Evolutionary conservation across 2,113 vertebrate genomes (phyloP).

Genomic region (Bujurquina vittata): DNA sequence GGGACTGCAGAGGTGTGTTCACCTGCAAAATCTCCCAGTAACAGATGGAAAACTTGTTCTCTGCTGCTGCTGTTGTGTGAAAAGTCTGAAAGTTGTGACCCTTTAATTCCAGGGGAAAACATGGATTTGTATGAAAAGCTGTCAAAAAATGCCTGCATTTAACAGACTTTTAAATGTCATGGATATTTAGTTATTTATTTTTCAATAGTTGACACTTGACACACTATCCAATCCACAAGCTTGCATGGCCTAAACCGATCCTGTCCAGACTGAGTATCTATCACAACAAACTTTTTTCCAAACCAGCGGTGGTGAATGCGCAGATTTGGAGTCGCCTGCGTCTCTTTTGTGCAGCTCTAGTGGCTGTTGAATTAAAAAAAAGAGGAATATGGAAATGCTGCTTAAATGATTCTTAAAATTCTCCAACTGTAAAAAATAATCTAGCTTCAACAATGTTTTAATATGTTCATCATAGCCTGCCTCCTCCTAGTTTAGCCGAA

Average conservation of each 20-base stretch:
- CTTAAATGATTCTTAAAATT: too few relatives aligned
- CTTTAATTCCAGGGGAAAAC: not conserved
- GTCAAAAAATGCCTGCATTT: not conserved
- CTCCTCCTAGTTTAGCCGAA: too few relatives aligned
- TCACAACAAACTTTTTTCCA: not conserved
- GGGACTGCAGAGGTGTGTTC: not conserved
- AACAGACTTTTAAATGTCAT: not conserved
- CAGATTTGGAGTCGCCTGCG: not conserved
- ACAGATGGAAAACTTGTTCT: not conserved
- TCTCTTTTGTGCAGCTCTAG: not conserved
- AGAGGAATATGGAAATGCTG: not conserved
- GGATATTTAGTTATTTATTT: accelerated
- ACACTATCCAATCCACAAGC: not conserved
- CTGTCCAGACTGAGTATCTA: too few relatives aligned
- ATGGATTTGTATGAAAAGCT: not conserved
- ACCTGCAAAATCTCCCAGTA: not conserved
- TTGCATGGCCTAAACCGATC: not conserved
- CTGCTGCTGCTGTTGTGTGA: not conserved
- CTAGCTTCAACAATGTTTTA: too few relatives aligned
- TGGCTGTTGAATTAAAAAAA: not conserved
- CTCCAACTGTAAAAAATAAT: not conserved
- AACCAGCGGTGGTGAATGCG: not conserved
- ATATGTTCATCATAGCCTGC: not conserved
- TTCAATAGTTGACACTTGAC: not conserved
- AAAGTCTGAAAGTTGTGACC: too few relatives aligned